A percentile compares a stretch with the other conserved stretches of the same genome.
Conservation (phyloP, 1,140 invertebrate species). For the Melanaphis sacchari region DNA sequence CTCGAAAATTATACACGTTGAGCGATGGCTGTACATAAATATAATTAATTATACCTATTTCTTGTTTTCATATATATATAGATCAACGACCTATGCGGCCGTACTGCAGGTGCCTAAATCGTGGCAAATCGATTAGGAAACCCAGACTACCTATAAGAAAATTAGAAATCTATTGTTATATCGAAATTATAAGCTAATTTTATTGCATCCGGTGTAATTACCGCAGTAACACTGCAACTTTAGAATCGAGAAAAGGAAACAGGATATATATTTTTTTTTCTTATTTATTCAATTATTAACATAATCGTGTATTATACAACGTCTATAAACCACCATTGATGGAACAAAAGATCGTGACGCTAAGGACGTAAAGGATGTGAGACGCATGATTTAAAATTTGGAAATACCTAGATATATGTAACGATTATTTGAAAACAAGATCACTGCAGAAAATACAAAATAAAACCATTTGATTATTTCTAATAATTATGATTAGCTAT, state of each 20-base stretch:
- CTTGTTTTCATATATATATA: neutral
- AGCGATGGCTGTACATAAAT: neutral
- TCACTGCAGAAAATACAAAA: neutral
- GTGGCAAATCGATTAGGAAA: constrained; percentile 27
- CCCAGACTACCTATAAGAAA: neutral
- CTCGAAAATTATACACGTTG: neutral
- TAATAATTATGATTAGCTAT: neutral
- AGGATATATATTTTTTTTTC: neutral
- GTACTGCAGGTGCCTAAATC: neutral
- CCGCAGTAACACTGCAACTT: neutral
- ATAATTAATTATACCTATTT: neutral
- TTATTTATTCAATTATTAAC: neutral
- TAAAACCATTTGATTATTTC: neutral
- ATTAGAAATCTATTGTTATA: constrained; percentile 23
- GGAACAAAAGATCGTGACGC: neutral
- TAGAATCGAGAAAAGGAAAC: neutral
- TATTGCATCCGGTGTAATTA: constrained; percentile 37
- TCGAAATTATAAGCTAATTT: neutral
- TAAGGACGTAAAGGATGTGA: neutral
- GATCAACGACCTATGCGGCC: neutral
- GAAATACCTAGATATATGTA: neutral
- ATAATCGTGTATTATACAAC: neutral
- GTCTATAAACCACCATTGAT: neutral
- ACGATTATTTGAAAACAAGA: neutral
- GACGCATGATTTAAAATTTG: neutral